phyloP scores from a whole-genome alignment of 2,797 vertebrate genomes.

The Cossypha caffra region DNA sequence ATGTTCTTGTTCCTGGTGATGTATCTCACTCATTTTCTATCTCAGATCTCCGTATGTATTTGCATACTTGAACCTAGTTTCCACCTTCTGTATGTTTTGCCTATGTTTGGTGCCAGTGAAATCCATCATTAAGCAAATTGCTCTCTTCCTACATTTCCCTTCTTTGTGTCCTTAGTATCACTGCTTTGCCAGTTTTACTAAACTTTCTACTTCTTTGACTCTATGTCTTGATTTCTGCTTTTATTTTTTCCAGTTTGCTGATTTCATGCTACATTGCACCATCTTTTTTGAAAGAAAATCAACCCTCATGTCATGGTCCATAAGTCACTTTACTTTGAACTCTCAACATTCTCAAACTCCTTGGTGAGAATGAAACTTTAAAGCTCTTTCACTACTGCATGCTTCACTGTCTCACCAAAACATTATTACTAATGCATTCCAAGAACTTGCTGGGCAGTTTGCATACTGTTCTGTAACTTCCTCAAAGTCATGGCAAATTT shows the following conservation, averaged over 20 bases:
- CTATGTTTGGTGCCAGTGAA: background rate
- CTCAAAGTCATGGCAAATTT: background rate
- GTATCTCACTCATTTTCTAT: background rate
- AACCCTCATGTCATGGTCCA: background rate
- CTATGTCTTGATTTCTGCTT: background rate
- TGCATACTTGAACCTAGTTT: background rate
- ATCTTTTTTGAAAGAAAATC: background rate
- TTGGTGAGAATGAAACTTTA: background rate
- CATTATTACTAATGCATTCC: background rate
- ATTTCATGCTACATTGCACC: background rate
- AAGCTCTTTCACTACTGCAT: background rate
- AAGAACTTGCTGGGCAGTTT: background rate
- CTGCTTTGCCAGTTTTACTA: background rate
- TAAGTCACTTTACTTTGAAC: background rate
- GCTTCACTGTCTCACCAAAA: background rate
- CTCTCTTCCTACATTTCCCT: background rate
- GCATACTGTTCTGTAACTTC: background rate
- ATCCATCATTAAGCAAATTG: background rate
- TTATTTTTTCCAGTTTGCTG: background rate
- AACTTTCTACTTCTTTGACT: background rate
- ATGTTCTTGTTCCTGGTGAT: background rate
- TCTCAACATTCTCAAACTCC: background rate
- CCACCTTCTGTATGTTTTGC: background rate
- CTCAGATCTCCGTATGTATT: background rate
- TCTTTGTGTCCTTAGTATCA: background rate